Base-by-base conservation (phyloP, 2,797 vertebrate genomes). In the Botia almorhae region DNA sequence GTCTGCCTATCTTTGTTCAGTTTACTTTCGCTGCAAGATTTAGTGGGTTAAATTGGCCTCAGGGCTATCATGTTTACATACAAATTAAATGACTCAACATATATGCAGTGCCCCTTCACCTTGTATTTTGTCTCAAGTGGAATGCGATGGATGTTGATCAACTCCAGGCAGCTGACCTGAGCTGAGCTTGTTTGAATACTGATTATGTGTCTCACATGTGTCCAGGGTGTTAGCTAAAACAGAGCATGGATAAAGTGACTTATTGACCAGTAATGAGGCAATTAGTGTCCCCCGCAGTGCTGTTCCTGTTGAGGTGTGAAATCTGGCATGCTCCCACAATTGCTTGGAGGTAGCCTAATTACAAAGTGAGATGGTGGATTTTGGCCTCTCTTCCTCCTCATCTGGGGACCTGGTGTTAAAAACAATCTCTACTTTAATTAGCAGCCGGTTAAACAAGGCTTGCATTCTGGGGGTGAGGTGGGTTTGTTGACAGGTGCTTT, bases 391-490 rank as follows among this genome's bases (percentile, higher is more conserved):
- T 94, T 92, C 91, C 93, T 94, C 91, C 90, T 94, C 93, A 94
- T 94, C 92, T 94, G 94, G 92, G 92, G 91, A 92, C 92, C 93
- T 91, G 93, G 93, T 94, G 93, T 91, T 92, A 91, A 90, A 90
- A 91, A 90, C 91, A 91, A 90, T 92, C 85, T 90, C 88, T 91
- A 90, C 90, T 91, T 89, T 93, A 94, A 95, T 94, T 93, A 94
- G 91, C 87, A 85, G 84, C 89, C 90, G 89, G 90, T 90, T 93
- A 91, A 93, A 94, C 87, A 91, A 92, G 90, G 87, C 74, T 19
- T 50, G 70, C 87, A 86, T 91, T 91, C 87, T 87, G 82, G 85
- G 63, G 81, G 74, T 43, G 3, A 82, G 83, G 84, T 78, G 58
- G 75, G 61, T 77, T 61, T 56, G 29, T 46, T 76, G 71, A n/a